Evolutionary conservation across 2,888 invertebrate genomes (phyloP), one percentile per base, ranked within the genome.

Genomic region (Ptilodon capucinus): DNA sequence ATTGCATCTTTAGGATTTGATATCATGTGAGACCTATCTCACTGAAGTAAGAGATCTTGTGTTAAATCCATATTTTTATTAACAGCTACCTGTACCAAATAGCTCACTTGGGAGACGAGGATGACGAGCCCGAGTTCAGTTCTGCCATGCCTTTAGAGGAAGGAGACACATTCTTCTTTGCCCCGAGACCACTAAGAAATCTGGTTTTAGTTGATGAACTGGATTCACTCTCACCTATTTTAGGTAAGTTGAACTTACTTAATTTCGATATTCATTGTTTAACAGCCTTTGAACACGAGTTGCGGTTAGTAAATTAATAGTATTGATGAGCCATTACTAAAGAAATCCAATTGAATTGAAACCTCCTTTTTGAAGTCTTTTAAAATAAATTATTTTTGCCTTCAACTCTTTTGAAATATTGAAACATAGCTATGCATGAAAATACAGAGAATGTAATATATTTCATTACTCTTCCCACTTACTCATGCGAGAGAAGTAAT

Each of bases 111-210:
- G 99, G 98, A 19, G 99, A 99, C 84, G 98, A 99, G 72, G 99
- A 99, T 77, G 98, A 98, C 77, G 99, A 99, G 74, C 97, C 98
- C 0, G 98, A 99, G 79, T 99, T 99, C 80, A 98, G 98, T 80
- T 98, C 98, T n/a, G 97, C 98, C 1, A 98, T 98, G 96, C 98
- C 98, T 0, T 84, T 99, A 38, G 98, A 99, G 84, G 98, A 99
- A 82, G 99, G 98, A 1, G 99, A 99, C 75, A 99, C 98, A 0
- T 99, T 99, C 87, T 98, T 99, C 91, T 99, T 99, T 86, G 98
- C 97, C 0, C 98, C 99, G 0, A 92, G 99, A 61, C 94, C 95
- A 0, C 91, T 99, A 1, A 94, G 97, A 72, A 99, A 99, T 92
- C 92, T 99, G 30, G 97, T 98, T 0, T 90, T 98, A 67, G 98